Evolutionary conservation across 2,888 invertebrate species (phyloP).

Genomic region (Plebejus melissa): DNA sequence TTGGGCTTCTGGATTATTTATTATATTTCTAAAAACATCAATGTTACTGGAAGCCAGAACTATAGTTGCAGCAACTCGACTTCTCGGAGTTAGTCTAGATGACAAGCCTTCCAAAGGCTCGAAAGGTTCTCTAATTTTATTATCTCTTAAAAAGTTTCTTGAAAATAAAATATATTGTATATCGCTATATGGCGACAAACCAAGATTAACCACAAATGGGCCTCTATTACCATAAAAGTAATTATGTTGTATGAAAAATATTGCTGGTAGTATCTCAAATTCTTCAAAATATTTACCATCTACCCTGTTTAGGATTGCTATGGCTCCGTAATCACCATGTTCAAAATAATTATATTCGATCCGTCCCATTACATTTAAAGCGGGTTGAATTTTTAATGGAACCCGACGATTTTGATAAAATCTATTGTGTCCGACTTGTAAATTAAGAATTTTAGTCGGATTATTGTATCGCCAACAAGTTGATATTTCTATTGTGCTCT

Average conservation of each 20-base stretch:
- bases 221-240: slow-evolving; percentile 94
- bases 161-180: slow-evolving; percentile 90
- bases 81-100: slow-evolving; percentile 89
- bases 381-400: slow-evolving; percentile 88
- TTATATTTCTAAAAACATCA: slow-evolving; percentile 91
- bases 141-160: slow-evolving; percentile 91
- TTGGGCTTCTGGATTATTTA: slow-evolving; percentile 92
- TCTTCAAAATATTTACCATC: slow-evolving; percentile 84
- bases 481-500: slow-evolving; percentile 88
- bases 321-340: slow-evolving; percentile 88
- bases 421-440: slow-evolving; percentile 92
- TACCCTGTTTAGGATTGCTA: slow-evolving; percentile 89
- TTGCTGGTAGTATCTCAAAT: slow-evolving; percentile 85
- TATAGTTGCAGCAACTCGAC: slow-evolving; percentile 94
- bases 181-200: slow-evolving; percentile 92
- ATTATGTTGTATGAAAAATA: slow-evolving; percentile 89
- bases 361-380: slow-evolving; percentile 86
- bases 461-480: slow-evolving; percentile 87
- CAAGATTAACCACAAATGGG: slow-evolving; percentile 91
- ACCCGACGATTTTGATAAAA: slow-evolving; percentile 88
- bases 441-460: slow-evolving; percentile 71
- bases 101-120: slow-evolving; percentile 82
- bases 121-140: slow-evolving; percentile 92
- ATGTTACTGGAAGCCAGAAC: slow-evolving; percentile 95
- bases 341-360: slow-evolving; percentile 95